phyloP scores from a whole-genome alignment of 2,113 vertebrate genomes.

The Prolemur simus region DNA sequence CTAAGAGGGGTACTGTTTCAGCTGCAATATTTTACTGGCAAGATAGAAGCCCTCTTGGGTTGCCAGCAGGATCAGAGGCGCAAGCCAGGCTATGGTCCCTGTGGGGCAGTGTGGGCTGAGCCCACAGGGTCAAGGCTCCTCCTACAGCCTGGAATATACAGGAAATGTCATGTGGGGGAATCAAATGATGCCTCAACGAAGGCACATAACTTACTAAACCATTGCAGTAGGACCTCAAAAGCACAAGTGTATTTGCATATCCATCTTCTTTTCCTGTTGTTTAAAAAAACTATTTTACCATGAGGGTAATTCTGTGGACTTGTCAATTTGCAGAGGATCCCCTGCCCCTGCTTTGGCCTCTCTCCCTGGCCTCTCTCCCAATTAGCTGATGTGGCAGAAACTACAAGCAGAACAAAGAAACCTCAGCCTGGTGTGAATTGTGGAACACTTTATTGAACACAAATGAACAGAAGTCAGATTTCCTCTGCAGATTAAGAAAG shows the following conservation, averaged over 20 bases:
- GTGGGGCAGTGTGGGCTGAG: no score
- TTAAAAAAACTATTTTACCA: not conserved
- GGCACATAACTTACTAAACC: not conserved
- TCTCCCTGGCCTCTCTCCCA: not conserved
- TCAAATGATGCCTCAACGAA: not conserved
- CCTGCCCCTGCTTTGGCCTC: not conserved
- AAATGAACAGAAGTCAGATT: constrained; percentile 45
- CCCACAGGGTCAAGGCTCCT: not conserved
- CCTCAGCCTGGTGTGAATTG: constrained; percentile 43
- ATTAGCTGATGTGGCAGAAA: not conserved
- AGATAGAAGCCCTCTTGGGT: not conserved
- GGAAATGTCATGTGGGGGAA: not conserved
- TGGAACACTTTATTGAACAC: constrained; percentile 54
- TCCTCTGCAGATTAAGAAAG: constrained; percentile 14
- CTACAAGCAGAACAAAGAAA: constrained; percentile 59
- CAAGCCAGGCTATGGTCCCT: not conserved
- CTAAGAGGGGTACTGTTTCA: not conserved
- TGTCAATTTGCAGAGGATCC: not conserved
- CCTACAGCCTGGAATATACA: accelerated
- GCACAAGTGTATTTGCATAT: not conserved
- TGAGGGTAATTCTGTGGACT: not conserved
- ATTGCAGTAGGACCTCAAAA: not conserved
- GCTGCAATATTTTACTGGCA: not conserved
- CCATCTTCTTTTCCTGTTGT: not conserved
- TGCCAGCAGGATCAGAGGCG: not conserved